Base-by-base conservation (phyloP, 2,113 vertebrate species). In the Brevimyrus niger region DNA sequence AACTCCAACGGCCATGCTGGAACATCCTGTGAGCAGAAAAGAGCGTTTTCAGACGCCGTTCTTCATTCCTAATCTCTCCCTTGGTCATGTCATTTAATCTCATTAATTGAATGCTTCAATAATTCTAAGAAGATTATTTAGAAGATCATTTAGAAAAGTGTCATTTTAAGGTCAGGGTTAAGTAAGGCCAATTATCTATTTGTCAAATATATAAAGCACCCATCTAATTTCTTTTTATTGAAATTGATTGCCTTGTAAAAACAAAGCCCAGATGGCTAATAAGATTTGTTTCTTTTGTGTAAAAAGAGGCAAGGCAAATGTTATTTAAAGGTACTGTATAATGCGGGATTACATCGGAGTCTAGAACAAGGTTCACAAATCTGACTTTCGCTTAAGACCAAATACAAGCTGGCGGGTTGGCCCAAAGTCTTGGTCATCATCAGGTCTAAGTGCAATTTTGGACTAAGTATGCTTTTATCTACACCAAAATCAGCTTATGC, bases 231-330 rank as follows among this genome's bases (percentile, higher is more conserved):
- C 91, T 92, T 92, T 93, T 95, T 94, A 96, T 93, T 96, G 95
- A 94, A 96, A 96, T 94, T 96, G 95, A 97, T 96, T 94, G 94
- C 95, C 95, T 94, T 94, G 93, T 95, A 95, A 95, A 95, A 95
- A 95, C 94, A 94, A 90, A 87, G 91, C 94, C 94, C 95, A 94
- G 94, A 96, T 95, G 94, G 94, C 93, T 94, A 94, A 95, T 95
- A 93, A 94, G 93, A 95, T 96, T 94, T 95, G 94, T 94, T 92
- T 91, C 91, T 91, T 94, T 93, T 94, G 91, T 94, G 92, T 91
- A 89, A 61, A 90, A 92, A 90, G 91, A 92, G 91, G 91, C 91
- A 94, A 93, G 92, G 92, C 90, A 94, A 95, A 96, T 95, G 93
- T 95, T 96, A 94, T 95, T 94, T 90, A 90, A 94, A 93, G 93